phyloP scores from a whole-genome alignment of 2,113 vertebrate species.

The Tursiops truncatus region DNA sequence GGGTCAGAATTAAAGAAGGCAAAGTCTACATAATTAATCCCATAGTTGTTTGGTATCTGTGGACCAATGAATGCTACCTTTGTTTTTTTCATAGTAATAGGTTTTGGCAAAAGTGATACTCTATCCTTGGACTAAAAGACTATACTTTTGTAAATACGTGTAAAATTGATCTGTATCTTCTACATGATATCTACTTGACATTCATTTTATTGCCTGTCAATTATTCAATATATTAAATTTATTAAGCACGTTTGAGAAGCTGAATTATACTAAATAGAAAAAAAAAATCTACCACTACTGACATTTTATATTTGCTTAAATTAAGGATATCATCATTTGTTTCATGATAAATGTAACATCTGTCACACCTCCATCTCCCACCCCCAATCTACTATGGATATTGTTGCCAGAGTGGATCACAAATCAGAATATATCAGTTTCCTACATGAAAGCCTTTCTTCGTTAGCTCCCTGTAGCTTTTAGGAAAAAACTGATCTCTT shows the following conservation, averaged over 20 bases:
- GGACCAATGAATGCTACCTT: not conserved
- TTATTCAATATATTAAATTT: not conserved
- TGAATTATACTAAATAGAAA: not conserved
- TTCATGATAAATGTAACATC: not conserved
- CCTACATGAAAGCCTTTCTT: not conserved
- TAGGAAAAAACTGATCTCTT: not conserved
- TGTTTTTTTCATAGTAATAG: not conserved
- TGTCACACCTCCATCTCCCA: not conserved
- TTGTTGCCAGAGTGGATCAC: not conserved
- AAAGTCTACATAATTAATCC: not conserved
- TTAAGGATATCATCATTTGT: not conserved
- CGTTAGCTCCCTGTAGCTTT: not conserved
- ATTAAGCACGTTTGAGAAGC: not conserved
- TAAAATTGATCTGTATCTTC: not conserved
- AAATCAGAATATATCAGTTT: not conserved
- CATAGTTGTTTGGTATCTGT: not conserved
- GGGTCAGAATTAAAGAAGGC: not conserved
- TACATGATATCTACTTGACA: not conserved
- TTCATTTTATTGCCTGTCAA: not conserved
- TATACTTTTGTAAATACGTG: not conserved
- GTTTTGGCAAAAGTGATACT: not conserved
- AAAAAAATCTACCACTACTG: not conserved
- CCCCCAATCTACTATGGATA: not conserved
- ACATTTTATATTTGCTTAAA: not conserved
- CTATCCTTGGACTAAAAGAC: not conserved